Evolutionary conservation across 92 coral and sea anemone species (phyloP), one percentile per base, ranked within the genome.

Genomic region (Palythoa grandis): DNA sequence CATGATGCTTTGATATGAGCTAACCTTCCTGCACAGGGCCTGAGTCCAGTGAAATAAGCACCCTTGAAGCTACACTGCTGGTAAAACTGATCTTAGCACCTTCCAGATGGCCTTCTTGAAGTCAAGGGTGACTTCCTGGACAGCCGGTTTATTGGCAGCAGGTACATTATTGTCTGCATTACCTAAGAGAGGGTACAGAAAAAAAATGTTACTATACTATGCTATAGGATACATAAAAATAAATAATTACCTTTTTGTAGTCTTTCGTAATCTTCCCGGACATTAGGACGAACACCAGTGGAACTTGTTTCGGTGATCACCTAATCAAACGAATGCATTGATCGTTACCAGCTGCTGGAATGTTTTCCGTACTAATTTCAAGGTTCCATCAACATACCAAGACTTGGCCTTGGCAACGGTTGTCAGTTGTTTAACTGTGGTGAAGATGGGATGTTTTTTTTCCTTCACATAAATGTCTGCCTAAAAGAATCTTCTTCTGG

Each of bases 361-460:
- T 16, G 78, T 58, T 17, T 74, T n/a, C 1, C 54, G 35, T 13
- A 74, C 38, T 1, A 47, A 20, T 20, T 73, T 74, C 29, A 13
- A 69, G n/a, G 74, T 69, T 5, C 74, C 74, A 29, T 69, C 74
- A 29, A 24, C 25, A 69, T 40, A 74, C 78, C 54, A 74, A n/a
- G 56, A 17, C 78, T 74, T 74, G 57, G 57, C 54, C 5, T 43
- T 15, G 56, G 24, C 17, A 15, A 35, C 1, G 75, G 75, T 70
- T 15, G 9, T 35, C 19, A 29, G 75, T 17, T 70, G 48, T 15
- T 70, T n/a, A 11, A 19, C 19, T 13, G 48, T 74, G 35, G 78
- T 29, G 57, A 74, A 74, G 56, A 74, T 40, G 56, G 43, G 57
- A 14, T 74, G 60, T n/a, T 58, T 15, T 20, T 17, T 74, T n/a